A percentile compares a stretch with the other conserved stretches of the same genome.
These are phyloP conservation scores for Brachionus koreanus DNA, from an alignment of 1,140 invertebrate genomes.

Conservation along the genomic window DNA sequence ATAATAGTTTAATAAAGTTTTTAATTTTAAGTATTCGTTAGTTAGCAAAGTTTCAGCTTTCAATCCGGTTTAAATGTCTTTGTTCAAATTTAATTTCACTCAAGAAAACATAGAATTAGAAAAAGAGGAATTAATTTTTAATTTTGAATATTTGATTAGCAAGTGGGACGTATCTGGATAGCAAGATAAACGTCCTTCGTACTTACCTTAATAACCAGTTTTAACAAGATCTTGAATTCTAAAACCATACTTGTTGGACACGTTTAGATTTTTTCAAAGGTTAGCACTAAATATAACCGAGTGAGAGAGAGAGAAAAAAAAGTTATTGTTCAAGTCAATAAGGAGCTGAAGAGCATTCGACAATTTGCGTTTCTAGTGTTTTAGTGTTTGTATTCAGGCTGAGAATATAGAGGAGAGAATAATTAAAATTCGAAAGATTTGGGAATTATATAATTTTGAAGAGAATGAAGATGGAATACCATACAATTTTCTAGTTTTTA, in stretches of 20 bases:
- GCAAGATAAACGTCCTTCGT: neutral
- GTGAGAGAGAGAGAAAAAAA: neutral
- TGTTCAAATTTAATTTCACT: neutral
- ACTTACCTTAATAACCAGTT: neutral
- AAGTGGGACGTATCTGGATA: neutral
- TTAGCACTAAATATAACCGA: neutral
- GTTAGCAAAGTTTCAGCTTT: neutral
- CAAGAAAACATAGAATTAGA: neutral
- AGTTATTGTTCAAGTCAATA: constrained; percentile 13
- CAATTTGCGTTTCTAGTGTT: neutral
- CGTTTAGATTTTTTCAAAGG: neutral
- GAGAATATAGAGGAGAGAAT: constrained; percentile 4
- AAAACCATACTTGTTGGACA: neutral
- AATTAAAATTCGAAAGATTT: constrained; percentile 16
- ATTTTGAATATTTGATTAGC: neutral
- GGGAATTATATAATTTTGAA: constrained; percentile 24
- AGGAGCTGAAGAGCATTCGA: constrained; percentile 20
- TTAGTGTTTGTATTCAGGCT: constrained; percentile 24
- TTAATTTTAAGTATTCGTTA: neutral
- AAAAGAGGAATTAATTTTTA: neutral
- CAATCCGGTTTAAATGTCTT: neutral
- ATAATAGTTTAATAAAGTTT: neutral
- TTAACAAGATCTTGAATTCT: neutral
- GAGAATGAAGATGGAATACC: neutral
- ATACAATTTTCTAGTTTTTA: constrained; percentile 23